Conservation (phyloP, 2,113 vertebrate species). For the Chionis minor region DNA sequence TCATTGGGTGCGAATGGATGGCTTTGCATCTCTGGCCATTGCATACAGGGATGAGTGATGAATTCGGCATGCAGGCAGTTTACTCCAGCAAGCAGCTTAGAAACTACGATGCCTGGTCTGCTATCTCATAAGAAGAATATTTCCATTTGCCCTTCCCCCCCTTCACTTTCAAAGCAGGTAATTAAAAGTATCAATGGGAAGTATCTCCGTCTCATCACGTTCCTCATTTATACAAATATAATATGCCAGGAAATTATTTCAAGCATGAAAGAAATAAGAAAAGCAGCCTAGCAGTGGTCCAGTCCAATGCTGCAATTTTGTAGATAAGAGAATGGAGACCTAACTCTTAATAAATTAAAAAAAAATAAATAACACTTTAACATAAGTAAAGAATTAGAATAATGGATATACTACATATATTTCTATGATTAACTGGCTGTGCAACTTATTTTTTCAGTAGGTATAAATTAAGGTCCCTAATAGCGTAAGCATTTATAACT, state of each 20-base stretch:
- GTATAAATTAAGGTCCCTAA: slow-evolving; percentile 36
- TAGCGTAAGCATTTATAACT: neutral
- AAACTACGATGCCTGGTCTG: neutral
- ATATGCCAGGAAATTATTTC: slow-evolving; percentile 68
- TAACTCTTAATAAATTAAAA: slow-evolving; percentile 32
- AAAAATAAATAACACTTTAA: neutral
- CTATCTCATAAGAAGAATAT: neutral
- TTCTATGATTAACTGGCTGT: slow-evolving; percentile 50
- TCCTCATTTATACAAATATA: slow-evolving; percentile 66
- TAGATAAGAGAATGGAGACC: slow-evolving; percentile 58
- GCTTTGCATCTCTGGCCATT: neutral
- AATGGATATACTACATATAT: slow-evolving; percentile 35
- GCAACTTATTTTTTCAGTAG: slow-evolving; percentile 7
- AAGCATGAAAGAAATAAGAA: slow-evolving; percentile 7
- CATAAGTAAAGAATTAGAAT: slow-evolving; percentile 51
- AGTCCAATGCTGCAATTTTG: slow-evolving; percentile 31
- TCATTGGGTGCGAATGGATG: neutral
- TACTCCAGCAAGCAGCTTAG: neutral
- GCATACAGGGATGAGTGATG: neutral
- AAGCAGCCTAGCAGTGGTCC: neutral
- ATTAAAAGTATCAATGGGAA: slow-evolving; percentile 71
- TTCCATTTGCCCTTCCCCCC: neutral
- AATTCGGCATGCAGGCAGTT: neutral
- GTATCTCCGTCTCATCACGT: slow-evolving; percentile 61
- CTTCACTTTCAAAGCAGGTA: slow-evolving; percentile 32